Conservation (phyloP, 2,888 invertebrate species). For the Pantelozetes paolii region DNA sequence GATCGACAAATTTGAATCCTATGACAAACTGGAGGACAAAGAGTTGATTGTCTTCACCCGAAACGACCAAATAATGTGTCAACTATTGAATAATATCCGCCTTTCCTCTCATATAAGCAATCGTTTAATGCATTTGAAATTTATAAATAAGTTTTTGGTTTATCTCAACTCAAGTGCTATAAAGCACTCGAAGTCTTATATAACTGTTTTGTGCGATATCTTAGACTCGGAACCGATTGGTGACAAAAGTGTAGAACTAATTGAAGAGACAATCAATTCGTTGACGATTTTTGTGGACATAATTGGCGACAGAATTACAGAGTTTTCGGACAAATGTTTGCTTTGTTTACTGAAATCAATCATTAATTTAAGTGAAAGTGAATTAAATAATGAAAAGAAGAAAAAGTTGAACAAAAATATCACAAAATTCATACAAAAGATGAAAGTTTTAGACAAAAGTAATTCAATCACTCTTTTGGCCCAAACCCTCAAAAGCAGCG, state of each 20-base stretch:
- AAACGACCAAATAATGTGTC: background rate
- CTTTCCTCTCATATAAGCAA: background rate
- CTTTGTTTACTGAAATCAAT: slow-evolving; percentile 7
- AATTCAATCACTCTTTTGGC: background rate
- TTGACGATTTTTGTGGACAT: background rate
- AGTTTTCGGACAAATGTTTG: background rate
- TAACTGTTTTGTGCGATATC: background rate
- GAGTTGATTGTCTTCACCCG: background rate
- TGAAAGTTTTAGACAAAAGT: background rate
- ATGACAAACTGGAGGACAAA: background rate
- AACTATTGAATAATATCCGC: background rate
- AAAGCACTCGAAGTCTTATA: slow-evolving; percentile 3
- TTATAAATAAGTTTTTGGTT: background rate
- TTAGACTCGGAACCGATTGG: background rate
- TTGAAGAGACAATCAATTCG: slow-evolving; percentile 16
- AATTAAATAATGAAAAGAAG: background rate
- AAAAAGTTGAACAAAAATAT: slow-evolving; percentile 1
- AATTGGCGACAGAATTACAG: background rate
- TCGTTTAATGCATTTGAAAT: slow-evolving; percentile 25
- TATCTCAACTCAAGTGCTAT: background rate
- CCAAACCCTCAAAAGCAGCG: background rate
- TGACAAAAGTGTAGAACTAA: background rate
- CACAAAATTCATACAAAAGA: background rate
- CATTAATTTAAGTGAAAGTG: background rate
- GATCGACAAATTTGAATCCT: background rate